Evolutionary conservation across 2,888 invertebrate species (phyloP).

Genomic region (Nemapogon koenigi): DNA sequence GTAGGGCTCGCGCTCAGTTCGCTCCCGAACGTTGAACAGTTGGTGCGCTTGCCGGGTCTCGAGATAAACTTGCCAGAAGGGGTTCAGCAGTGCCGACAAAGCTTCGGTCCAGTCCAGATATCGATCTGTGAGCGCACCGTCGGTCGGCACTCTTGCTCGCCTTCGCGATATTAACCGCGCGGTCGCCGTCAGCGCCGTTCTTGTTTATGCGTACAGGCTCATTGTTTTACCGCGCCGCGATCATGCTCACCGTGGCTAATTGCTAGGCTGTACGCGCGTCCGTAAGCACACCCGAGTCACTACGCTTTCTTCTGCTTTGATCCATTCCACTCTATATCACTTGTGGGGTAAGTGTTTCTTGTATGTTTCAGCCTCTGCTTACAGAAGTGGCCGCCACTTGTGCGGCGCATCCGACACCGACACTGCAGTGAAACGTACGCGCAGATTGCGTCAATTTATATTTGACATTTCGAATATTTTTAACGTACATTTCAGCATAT

Average conservation of each 20-base stretch:
- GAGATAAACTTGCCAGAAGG: background rate
- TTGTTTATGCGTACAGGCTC: conserved; percentile 29
- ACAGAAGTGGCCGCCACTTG: background rate
- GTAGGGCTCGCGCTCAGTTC: conserved; percentile 22
- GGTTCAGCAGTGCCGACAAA: conserved; percentile 21
- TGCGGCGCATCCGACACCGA: background rate
- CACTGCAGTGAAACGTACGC: background rate
- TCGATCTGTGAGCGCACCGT: conserved; percentile 52
- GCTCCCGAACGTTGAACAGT: background rate
- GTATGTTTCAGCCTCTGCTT: background rate
- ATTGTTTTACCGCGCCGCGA: conserved; percentile 33
- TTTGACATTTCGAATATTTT: too few species aligned
- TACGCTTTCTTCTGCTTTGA: conserved; percentile 24
- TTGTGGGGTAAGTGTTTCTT: background rate
- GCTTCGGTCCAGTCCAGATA: conserved; percentile 47
- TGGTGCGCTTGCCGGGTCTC: conserved; percentile 1
- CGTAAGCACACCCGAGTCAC: conserved; percentile 28
- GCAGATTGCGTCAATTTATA: background rate
- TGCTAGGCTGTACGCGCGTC: conserved; percentile 42
- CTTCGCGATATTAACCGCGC: conserved; percentile 55
- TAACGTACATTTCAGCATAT: too few species aligned
- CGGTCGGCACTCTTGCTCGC: conserved; percentile 38
- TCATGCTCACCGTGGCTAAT: conserved; percentile 46
- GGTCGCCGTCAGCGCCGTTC: conserved; percentile 60
- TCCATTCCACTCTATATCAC: conserved; percentile 19